These are phyloP conservation scores for Pseudopleuronectes americanus DNA, from an alignment of 2,797 vertebrate genomes.

Conservation along the genomic window DNA sequence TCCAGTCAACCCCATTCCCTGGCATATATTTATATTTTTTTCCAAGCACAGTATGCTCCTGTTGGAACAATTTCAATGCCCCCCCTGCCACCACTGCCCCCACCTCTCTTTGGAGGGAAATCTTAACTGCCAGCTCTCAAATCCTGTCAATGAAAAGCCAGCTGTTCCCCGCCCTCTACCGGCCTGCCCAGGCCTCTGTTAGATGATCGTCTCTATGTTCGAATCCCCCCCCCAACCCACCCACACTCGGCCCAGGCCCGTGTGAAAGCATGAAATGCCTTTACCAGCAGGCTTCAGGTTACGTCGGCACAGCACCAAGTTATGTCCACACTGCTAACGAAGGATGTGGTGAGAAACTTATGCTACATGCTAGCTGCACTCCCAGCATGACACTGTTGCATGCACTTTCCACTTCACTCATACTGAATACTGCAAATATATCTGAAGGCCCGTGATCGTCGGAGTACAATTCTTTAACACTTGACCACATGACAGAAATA, in stretches of 20 bases:
- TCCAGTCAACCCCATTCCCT: conserved; percentile 10
- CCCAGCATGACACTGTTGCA: conserved; percentile 40
- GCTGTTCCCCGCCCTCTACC: conserved; percentile 78
- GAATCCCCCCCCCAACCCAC: conserved; percentile 14
- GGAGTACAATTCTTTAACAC: conserved; percentile 71
- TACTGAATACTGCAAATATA: conserved; percentile 12
- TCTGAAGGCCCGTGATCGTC: conserved; percentile 32
- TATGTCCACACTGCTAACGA: conserved; percentile 71
- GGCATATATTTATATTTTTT: conserved; percentile 50
- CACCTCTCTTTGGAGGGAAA: conserved; percentile 65
- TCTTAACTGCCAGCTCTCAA: conserved; percentile 76
- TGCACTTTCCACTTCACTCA: conserved; percentile 10
- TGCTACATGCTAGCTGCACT: conserved; percentile 61
- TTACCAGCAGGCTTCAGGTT: conserved; percentile 78
- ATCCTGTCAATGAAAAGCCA: conserved; percentile 83
- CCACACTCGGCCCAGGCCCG: conserved; percentile 45
- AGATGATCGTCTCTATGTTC: conserved; percentile 48
- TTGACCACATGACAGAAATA: conserved; percentile 77
- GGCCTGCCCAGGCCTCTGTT: conserved; percentile 55
- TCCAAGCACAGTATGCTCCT: conserved; percentile 53
- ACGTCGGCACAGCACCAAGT: conserved; percentile 73
- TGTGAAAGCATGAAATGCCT: conserved; percentile 78
- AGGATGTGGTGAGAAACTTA: conserved; percentile 74
- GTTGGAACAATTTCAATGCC: conserved; percentile 52
- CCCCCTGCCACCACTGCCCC: conserved; percentile 15